Evolutionary conservation across 2,113 vertebrate species (phyloP).

Genomic region (Phrynosoma platyrhinos): DNA sequence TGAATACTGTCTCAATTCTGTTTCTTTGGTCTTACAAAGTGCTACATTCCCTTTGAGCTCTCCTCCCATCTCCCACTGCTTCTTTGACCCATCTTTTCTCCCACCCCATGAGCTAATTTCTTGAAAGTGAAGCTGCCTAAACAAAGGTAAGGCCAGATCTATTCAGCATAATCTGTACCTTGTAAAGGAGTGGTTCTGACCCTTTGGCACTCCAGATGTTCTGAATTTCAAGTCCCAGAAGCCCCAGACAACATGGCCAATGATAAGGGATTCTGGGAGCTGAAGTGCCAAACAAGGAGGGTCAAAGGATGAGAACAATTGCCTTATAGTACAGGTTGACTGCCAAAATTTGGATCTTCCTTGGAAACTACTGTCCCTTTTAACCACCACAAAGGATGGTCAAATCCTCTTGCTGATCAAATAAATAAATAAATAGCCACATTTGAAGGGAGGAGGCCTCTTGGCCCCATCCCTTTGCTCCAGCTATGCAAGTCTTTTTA

Average conservation of each 20-base stretch:
- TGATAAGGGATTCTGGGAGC: not conserved
- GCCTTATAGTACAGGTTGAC: not conserved
- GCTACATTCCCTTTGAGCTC: not conserved
- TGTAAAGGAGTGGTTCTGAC: not conserved
- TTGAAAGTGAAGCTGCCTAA: not conserved
- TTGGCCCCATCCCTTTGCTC: not conserved
- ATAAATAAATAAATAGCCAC: constrained; percentile 70
- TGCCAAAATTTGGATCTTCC: not conserved
- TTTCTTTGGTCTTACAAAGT: constrained; percentile 25
- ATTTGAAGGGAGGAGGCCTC: not conserved
- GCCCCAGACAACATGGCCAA: not conserved
- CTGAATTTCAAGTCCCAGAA: not conserved
- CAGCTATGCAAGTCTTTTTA: constrained; percentile 61
- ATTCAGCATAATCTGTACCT: not conserved
- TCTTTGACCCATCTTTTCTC: not conserved
- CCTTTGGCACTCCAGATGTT: not conserved
- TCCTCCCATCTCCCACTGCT: not conserved
- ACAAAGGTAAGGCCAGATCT: not conserved
- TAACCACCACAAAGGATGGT: not conserved
- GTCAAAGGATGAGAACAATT: not conserved
- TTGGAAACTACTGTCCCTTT: not conserved
- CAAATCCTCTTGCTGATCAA: not conserved
- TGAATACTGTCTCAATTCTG: not conserved
- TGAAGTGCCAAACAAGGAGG: not conserved
- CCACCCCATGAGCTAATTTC: not conserved